Conservation (phyloP, 2,113 vertebrate species). For the Charina bottae region DNA sequence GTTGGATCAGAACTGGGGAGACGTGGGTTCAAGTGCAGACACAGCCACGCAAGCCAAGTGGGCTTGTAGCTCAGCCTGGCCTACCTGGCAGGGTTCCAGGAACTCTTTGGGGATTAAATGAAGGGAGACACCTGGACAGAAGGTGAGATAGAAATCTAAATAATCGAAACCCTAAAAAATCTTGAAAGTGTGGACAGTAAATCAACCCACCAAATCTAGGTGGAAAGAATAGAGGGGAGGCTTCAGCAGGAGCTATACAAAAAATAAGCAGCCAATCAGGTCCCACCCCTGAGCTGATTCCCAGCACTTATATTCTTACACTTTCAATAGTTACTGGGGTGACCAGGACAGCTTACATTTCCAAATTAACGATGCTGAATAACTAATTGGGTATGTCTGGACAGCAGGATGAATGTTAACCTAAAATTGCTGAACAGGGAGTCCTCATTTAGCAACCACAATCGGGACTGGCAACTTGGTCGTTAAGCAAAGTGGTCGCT, state of each 20-base stretch:
- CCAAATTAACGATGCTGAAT: neutral
- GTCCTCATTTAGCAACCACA: neutral
- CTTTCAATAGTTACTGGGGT: neutral
- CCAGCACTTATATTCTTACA: neutral
- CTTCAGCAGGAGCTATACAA: neutral
- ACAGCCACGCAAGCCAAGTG: neutral
- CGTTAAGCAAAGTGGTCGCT: neutral
- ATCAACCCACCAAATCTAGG: neutral
- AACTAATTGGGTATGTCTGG: neutral
- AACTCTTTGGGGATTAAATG: neutral
- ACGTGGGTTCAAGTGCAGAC: neutral
- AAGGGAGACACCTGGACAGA: neutral
- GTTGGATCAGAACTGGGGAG: neutral
- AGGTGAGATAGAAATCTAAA: neutral
- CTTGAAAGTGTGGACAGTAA: neutral
- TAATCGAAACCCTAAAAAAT: neutral
- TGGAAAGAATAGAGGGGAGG: neutral
- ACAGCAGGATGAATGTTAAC: neutral
- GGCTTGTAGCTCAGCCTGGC: neutral
- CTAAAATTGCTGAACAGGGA: neutral
- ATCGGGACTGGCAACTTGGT: neutral
- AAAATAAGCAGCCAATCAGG: neutral
- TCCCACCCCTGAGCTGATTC: neutral
- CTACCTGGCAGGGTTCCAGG: neutral
- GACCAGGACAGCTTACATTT: neutral